Evolutionary conservation across 2,888 invertebrate species (phyloP), one percentile per base, ranked within the genome.

Genomic region (Limnephilus auricula): DNA sequence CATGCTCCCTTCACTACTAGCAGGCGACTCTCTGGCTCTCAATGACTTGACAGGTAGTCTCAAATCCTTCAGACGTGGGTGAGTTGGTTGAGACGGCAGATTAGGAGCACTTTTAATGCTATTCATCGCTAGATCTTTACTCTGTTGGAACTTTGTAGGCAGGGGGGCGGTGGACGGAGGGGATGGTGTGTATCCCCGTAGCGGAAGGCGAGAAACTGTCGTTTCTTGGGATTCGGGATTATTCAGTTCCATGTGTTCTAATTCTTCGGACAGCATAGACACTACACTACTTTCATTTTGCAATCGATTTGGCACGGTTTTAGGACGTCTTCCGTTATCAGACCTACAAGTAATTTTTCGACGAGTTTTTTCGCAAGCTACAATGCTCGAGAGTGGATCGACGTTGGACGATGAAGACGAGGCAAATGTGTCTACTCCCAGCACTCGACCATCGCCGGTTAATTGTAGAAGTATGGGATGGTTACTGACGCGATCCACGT

Each of bases 131-230:
- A 97, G 96, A 92, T 97, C 97, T 93, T 98, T 97, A 91, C 96
- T 96, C 93, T 96, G 96, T 93, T 97, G 97, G 95, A 98, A 98
- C 95, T 98, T 98, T 92, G 97, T 97, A 2, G 98, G 98, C 93
- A 98, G 95, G 34, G 98, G 98, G 1, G 98, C 98, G 32, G 98
- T 98, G 92, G 98, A 98, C 91, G 98, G 98, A 87, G 98, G 98
- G 82, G 98, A 98, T 18, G 98, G 98, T 5, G 98, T 97, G 93
- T 97, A 98, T 79, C 97, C 97, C 50, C 98, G 96, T 87, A 97
- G 95, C 0, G 97, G 97, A 93, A 97, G 94, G 94, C 97, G 97
- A 89, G 97, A 96, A 89, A 96, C 96, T 90, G 96, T 96, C 37
- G 97, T 96, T 37, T 96, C 95, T 82, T 95, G 95, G 82, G 96